These are phyloP conservation scores for Pangasianodon gigas DNA, from an alignment of 2,113 vertebrate species.

Conservation along the genomic window DNA sequence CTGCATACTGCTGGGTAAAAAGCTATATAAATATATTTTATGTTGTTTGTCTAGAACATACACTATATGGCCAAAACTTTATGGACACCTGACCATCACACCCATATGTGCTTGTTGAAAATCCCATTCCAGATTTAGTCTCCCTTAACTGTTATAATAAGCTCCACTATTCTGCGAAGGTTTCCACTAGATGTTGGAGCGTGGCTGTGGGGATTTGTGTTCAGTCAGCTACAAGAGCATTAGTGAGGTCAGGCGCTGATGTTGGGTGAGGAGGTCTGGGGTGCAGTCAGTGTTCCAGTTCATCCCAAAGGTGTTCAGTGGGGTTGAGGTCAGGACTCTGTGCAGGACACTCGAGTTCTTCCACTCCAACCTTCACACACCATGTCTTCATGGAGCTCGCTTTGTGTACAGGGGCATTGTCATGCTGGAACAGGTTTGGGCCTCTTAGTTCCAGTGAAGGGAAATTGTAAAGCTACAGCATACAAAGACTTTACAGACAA, in stretches of 20 bases:
- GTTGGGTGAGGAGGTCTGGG: not conserved
- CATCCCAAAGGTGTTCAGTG: not conserved
- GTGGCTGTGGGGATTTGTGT: not conserved
- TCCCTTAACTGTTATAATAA: not conserved
- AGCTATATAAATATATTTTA: not conserved
- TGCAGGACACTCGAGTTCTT: not conserved
- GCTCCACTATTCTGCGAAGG: not conserved
- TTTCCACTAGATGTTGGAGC: not conserved
- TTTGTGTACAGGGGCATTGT: not conserved
- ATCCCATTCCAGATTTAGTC: not conserved
- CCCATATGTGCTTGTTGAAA: not conserved
- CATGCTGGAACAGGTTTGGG: not conserved
- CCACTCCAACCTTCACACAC: not conserved
- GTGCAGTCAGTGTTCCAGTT: not conserved
- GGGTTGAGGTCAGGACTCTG: not conserved
- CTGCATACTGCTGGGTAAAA: not conserved
- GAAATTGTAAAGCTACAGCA: no score
- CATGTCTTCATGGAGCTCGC: not conserved
- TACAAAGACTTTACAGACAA: not conserved
- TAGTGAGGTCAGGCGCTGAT: not conserved
- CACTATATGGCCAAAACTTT: not conserved
- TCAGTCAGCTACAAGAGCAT: not conserved
- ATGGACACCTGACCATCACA: not conserved
- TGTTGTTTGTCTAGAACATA: not conserved
- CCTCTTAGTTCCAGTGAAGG: not conserved